Base-by-base conservation (phyloP, 2,797 vertebrate species). In the Sebastes glaucus region DNA sequence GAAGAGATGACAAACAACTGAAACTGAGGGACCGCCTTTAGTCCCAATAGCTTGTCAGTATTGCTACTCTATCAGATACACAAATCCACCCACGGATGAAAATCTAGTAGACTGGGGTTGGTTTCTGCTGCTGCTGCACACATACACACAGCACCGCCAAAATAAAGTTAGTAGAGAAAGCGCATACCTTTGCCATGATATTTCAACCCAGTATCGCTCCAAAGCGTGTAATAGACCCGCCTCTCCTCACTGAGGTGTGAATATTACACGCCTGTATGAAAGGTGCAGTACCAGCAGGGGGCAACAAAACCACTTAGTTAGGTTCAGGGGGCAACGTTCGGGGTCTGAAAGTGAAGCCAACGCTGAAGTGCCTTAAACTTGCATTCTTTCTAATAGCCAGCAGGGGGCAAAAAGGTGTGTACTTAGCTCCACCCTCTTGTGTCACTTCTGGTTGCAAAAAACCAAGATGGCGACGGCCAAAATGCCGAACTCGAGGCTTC, bases 1-100 rank as follows among this genome's bases (percentile, higher is more conserved):
- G 73, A 84, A 85, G 71, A 82, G 80, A 88, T 74, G 89, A 91
- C 89, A 93, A 93, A 93, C 87, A 93, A 92, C 71, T 86, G 87
- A 90, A 94, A 90, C 78, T 81, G 81, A 91, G 83, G 87, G 84
- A 76, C 85, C 60, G 71, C 82, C 88, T 94, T 87, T 84, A 77
- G 85, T 89, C 88, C 84, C 90, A 74, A 68, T 84, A 82, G 89
- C 89, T 88, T 91, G 89, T 93, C 84, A 74, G 74, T 78, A 86
- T 87, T 90, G 81, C 77, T 80, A 72, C 78, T 84, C 59, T 71
- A 91, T 90, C 85, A 77, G 73, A 83, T 86, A 83, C 77, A 89
- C 83, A 89, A 89, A 92, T 84, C 82, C 87, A 72, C 90, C 89
- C 86, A 88, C 82, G 6, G 59, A 72, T 25, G 60, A 74, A 85